These are phyloP conservation scores for Enoplosus armatus DNA, from an alignment of 2,797 vertebrate genomes.

Conservation along the genomic window DNA sequence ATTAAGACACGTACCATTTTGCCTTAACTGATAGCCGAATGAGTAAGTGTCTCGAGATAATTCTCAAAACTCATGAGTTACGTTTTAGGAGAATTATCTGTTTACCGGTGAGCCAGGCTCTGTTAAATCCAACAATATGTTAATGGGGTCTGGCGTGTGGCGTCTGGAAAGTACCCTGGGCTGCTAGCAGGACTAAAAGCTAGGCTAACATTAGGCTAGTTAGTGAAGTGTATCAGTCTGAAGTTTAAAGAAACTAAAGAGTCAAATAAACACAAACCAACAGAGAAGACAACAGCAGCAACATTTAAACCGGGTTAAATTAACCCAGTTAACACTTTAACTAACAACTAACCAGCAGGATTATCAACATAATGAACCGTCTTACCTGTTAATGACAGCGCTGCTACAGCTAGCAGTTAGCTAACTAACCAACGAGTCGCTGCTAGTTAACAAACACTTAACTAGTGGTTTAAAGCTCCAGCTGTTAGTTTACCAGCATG, in stretches of 20 bases:
- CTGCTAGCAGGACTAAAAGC: conserved; percentile 35
- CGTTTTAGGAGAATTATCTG: fast-evolving
- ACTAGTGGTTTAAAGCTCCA: background rate
- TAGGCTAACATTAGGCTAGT: conserved; percentile 40
- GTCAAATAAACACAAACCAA: background rate
- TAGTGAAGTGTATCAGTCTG: background rate
- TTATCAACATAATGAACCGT: background rate
- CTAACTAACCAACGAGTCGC: background rate
- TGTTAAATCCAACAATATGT: background rate
- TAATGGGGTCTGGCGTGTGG: conserved; percentile 9
- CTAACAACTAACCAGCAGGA: fast-evolving
- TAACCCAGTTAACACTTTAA: background rate
- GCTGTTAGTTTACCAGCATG: background rate
- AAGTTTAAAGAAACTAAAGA: conserved; percentile 46
- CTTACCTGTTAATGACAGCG: conserved; percentile 56
- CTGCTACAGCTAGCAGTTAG: conserved; percentile 39
- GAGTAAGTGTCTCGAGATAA: fast-evolving
- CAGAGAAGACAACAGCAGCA: background rate
- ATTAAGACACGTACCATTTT: background rate
- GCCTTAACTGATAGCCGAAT: background rate
- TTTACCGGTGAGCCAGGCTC: fast-evolving
- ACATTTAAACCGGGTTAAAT: background rate
- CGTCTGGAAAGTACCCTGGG: conserved; percentile 1
- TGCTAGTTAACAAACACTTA: background rate
- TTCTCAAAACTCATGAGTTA: fast-evolving